phyloP scores from a whole-genome alignment of 2,888 invertebrate species.

The Dolichomitus sp. region DNA sequence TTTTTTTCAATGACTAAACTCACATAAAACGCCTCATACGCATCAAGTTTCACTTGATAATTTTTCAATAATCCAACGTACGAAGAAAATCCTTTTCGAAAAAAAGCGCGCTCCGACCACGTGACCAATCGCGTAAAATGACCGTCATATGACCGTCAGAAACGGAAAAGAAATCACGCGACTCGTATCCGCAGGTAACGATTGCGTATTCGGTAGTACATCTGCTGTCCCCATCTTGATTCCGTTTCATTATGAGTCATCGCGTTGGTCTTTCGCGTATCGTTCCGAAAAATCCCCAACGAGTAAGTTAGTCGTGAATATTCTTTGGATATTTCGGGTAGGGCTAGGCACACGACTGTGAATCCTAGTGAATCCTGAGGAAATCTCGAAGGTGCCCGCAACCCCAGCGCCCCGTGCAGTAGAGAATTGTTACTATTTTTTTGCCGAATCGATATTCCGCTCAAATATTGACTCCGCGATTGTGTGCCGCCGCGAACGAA shows the following conservation, averaged over 20 bases:
- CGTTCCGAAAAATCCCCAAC: background rate
- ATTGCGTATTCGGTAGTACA: conserved; percentile 14
- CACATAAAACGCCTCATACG: too few species aligned
- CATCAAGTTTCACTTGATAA: background rate
- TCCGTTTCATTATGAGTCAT: conserved; percentile 10
- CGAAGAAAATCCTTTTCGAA: background rate
- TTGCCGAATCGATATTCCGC: conserved; percentile 85
- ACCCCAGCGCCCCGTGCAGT: conserved; percentile 70
- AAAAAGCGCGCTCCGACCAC: background rate
- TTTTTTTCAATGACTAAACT: too few species aligned
- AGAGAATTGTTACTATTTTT: conserved; percentile 76
- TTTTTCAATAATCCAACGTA: background rate
- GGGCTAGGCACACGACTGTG: too few species aligned
- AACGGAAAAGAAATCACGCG: background rate
- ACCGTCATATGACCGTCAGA: conserved; percentile 7
- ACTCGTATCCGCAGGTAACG: conserved; percentile 7
- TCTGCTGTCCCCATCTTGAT: conserved; percentile 18
- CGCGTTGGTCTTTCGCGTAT: background rate
- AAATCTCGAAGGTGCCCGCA: conserved; percentile 12
- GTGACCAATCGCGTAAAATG: background rate
- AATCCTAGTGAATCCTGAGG: too few species aligned
- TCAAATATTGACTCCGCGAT: conserved; percentile 84
- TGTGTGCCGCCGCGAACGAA: conserved; percentile 67
- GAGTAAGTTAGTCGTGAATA: too few species aligned
- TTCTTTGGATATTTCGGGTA: background rate